A percentile compares a stretch with the other conserved stretches of the same genome.
Evolutionary conservation across 2,797 vertebrate genomes (phyloP).

Genomic region (Pseudomugil tenellus): DNA sequence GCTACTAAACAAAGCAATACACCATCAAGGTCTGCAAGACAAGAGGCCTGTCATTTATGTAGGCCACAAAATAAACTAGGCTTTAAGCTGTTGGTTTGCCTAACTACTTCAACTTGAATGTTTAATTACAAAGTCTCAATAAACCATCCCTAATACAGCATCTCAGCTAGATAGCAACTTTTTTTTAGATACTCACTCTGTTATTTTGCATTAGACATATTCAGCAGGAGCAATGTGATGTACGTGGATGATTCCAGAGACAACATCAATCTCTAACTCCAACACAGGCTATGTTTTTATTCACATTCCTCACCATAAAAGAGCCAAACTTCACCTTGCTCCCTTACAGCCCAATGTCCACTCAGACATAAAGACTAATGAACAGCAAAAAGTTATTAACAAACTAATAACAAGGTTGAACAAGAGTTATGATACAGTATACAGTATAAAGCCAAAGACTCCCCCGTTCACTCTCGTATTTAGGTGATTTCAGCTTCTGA

Average conservation of each 20-base stretch:
- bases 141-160: background rate
- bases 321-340: conserved; percentile 20
- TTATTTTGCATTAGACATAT: background rate
- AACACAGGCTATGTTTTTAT: conserved; percentile 46
- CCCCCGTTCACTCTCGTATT: conserved; percentile 15
- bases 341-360: conserved; percentile 31
- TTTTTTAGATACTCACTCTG: background rate
- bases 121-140: background rate
- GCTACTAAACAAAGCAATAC: conserved; percentile 47
- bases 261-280: conserved; percentile 26
- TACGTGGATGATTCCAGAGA: conserved; percentile 17
- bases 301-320: conserved; percentile 66
- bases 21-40: conserved; percentile 37
- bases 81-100: conserved; percentile 20
- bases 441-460: conserved; percentile 5
- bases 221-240: conserved; percentile 24
- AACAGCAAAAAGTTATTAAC: background rate
- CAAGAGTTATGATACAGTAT: background rate
- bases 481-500: conserved; percentile 59
- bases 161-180: background rate
- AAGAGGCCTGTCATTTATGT: conserved; percentile 33
- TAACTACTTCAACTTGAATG: conserved; percentile 27
- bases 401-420: conserved; percentile 36
- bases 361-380: background rate
- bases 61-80: conserved; percentile 16